These are phyloP conservation scores for Epistrophe eligans DNA, from an alignment of 2,888 invertebrate genomes.

Conservation along the genomic window DNA sequence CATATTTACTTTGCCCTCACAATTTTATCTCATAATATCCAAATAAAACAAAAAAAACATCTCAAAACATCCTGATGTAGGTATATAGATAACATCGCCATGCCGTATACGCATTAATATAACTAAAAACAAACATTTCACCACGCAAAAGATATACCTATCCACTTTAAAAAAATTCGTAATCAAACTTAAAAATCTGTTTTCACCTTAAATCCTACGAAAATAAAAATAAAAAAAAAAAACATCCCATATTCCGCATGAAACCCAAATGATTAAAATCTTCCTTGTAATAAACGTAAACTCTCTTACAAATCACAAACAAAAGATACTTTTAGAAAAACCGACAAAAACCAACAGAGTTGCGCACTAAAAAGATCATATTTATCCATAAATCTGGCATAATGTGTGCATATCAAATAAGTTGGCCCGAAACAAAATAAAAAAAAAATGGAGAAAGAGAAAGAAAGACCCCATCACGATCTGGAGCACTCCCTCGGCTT, in stretches of 20 bases:
- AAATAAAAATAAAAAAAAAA: not conserved
- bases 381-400: slow-evolving; percentile 69
- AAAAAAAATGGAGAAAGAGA: not conserved
- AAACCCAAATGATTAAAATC: slow-evolving; percentile 49
- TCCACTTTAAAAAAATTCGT: slow-evolving; percentile 47
- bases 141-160: not conserved
- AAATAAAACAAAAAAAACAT: not conserved
- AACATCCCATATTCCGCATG: slow-evolving; percentile 30
- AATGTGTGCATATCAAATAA: slow-evolving; percentile 66
- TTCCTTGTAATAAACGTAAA: slow-evolving; percentile 60
- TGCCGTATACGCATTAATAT: slow-evolving; percentile 3
- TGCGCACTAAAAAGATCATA: slow-evolving; percentile 61
- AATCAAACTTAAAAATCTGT: slow-evolving; percentile 39
- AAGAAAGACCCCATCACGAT: slow-evolving; percentile 36
- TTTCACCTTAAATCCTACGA: slow-evolving; percentile 45
- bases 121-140: not conserved
- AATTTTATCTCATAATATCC: not conserved
- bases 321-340: slow-evolving; percentile 17
- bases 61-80: slow-evolving; percentile 29
- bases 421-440: slow-evolving; percentile 9
- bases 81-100: slow-evolving; percentile 51
- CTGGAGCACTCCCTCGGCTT: slow-evolving; percentile 67
- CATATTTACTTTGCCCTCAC: slow-evolving; percentile 28
- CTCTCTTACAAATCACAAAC: slow-evolving; percentile 14
- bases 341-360: slow-evolving; percentile 26